Conservation (phyloP, 2,888 invertebrate species). For the Lasioglossum vierecki region DNA sequence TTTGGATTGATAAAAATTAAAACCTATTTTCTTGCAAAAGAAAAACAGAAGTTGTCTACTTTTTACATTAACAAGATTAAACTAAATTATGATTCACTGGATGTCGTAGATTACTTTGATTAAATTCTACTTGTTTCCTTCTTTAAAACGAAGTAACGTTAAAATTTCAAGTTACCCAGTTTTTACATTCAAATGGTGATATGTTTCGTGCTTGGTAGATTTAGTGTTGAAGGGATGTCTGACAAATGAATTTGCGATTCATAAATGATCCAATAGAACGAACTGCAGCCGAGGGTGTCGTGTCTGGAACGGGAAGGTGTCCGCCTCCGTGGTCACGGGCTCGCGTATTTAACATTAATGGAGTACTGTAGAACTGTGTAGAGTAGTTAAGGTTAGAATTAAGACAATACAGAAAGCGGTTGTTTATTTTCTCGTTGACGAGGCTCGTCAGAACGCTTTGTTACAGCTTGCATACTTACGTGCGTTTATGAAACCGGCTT, state of each 20-base stretch:
- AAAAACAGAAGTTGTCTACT: no score
- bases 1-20: no score
- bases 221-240: not conserved
- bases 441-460: slow-evolving; percentile 23
- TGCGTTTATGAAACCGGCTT: slow-evolving; percentile 71
- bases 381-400: slow-evolving; percentile 55
- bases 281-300: not conserved
- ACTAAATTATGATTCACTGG: no score
- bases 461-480: slow-evolving; percentile 48
- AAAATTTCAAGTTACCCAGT: no score
- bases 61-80: no score
- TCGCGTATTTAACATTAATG: slow-evolving; percentile 45
- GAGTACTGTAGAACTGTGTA: slow-evolving; percentile 42
- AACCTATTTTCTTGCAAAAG: no score
- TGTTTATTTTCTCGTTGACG: slow-evolving; percentile 1
- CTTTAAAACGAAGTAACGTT: no score
- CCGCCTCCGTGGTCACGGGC: slow-evolving; percentile 16
- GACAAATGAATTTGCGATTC: not conserved
- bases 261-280: not conserved
- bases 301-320: slow-evolving; percentile 10
- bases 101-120: no score
- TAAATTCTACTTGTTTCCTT: no score
- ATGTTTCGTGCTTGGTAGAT: not conserved
- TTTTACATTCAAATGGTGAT: no score
- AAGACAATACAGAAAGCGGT: slow-evolving; percentile 50